A percentile compares a stretch with the other conserved stretches of the same genome.
Conservation (phyloP, 1,140 invertebrate species). For the Acyrthosiphon pisum region DNA sequence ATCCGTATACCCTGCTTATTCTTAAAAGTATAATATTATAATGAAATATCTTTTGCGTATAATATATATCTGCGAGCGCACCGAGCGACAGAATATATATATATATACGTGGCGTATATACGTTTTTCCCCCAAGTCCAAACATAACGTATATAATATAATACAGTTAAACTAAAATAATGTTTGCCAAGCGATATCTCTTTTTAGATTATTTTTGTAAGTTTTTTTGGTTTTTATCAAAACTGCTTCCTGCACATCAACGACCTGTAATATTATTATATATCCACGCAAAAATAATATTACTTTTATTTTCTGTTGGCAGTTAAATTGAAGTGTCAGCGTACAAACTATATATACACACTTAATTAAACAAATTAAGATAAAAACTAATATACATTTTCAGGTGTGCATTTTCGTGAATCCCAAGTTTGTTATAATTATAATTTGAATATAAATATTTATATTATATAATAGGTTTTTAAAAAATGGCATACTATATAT, state of each 20-base stretch:
- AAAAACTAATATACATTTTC: neutral
- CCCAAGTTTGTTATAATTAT: neutral
- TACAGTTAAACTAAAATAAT: neutral
- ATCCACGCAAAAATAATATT: neutral
- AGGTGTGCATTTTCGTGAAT: neutral
- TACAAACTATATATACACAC: neutral
- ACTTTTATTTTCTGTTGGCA: neutral
- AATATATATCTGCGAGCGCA: neutral
- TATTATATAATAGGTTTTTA: neutral
- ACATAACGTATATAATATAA: neutral
- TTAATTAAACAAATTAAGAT: neutral
- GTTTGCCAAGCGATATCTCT: neutral
- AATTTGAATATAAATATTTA: too few species aligned
- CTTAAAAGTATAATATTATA: constrained; percentile 21
- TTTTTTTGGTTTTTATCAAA: neutral
- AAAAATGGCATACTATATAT: neutral
- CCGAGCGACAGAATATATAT: too few species aligned
- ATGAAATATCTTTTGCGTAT: constrained; percentile 32
- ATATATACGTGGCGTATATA: neutral
- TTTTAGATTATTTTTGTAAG: neutral
- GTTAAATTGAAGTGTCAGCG: neutral
- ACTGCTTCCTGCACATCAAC: neutral
- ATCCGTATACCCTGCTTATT: neutral
- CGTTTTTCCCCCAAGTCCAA: neutral
- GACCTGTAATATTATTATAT: neutral